Evolutionary conservation across 2,888 invertebrate species (phyloP), one percentile per base, ranked within the genome.

Genomic region (Leucophenga maculata): DNA sequence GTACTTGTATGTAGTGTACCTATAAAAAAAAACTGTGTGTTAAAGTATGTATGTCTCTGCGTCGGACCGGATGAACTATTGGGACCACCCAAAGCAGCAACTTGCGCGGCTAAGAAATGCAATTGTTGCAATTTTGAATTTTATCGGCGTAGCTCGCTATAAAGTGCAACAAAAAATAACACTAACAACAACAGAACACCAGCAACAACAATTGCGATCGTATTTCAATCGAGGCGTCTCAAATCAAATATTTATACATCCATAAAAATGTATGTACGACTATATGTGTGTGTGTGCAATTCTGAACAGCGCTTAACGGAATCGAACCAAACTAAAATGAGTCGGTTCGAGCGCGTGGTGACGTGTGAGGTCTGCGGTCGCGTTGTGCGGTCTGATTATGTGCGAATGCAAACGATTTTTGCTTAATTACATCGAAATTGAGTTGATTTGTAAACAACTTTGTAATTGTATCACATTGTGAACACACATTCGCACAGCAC

Each of bases 361-460:
- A 64, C 46, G 62, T 64, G 62, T 64, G 62, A 46, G 62, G 62
- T 46, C 62, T 44, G 26, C 46, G 62, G 44, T 20, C 44, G 20
- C 18, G 20, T n/a, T 62, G 62, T 44, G 62, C 14, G 62, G 62
- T 64, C 62, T 64, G 62, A 6, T 48, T 48, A 14, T 64, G 3
- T 57, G 62, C 46, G 22, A 22, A 22, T 48, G 48, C 18, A 48
- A 39, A 64, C 62, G 18, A 22, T 67, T 54, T 52, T 60, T 32
- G 39, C 57, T 67, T 67, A 60, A 60, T 59, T 67, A 50, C 6
- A 48, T 39, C 70, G 70, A 64, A 72, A 75, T 77, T 72, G 77
- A 73, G 79, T 68, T 72, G 78, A 79, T 75, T 77, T 78, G 80
- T 74, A 78, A 78, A 73, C 70, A 72, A 73, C 64, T 73, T 72